phyloP scores from a whole-genome alignment of 2,797 vertebrate species.

The Streptopelia turtur region DNA sequence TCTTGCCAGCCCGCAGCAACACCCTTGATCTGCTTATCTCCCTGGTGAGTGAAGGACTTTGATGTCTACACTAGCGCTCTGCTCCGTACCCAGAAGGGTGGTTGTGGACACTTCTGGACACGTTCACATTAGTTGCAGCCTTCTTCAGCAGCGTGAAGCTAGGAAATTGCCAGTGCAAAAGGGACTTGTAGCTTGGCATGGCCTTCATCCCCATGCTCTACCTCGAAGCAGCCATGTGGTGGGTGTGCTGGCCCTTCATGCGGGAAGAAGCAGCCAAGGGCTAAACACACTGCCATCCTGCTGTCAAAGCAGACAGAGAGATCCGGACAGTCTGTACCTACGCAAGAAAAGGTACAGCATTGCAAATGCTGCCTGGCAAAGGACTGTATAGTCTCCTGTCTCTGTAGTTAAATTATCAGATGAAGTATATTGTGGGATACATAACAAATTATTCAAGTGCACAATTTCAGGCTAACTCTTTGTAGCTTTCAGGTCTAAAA shows the following conservation, averaged over 20 bases:
- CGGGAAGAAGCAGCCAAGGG: neutral
- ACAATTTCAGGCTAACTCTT: neutral
- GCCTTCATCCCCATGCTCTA: neutral
- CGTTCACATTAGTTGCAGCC: rapidly evolving
- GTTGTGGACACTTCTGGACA: rapidly evolving
- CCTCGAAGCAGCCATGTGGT: neutral
- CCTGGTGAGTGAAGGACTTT: neutral
- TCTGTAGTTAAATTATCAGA: neutral
- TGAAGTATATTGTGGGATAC: neutral
- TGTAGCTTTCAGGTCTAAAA: neutral
- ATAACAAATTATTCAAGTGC: neutral
- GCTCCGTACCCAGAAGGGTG: rapidly evolving
- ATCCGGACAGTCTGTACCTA: rapidly evolving
- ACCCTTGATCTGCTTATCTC: neutral
- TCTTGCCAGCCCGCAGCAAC: neutral
- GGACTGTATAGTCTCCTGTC: neutral
- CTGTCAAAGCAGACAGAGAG: neutral
- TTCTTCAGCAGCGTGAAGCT: neutral
- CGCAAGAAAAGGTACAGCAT: neutral
- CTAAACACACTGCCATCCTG: rapidly evolving
- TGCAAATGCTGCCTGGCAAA: neutral
- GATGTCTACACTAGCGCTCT: rapidly evolving
- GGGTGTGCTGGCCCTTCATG: neutral
- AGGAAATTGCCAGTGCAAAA: neutral
- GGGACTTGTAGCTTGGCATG: neutral